Percentiles rank a stretch among this genome's conserved stretches.
These are phyloP conservation scores for Puffinus mauretanicus DNA, from an alignment of 2,113 vertebrate genomes.

Conservation along the genomic window DNA sequence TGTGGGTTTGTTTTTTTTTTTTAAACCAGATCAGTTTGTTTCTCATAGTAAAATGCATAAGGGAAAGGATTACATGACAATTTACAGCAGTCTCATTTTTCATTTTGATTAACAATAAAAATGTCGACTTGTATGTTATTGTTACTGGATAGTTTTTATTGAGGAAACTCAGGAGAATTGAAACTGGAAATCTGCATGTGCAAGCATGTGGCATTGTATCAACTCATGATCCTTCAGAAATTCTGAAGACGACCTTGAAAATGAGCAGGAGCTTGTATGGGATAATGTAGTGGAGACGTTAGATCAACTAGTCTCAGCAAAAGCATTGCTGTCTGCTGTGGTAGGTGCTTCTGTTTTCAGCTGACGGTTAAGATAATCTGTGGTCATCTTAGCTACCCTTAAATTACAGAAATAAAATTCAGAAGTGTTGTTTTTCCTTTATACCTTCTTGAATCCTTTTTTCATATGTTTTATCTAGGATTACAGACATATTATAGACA, in stretches of 20 bases:
- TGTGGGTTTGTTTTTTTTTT: neutral
- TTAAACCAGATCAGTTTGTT: neutral
- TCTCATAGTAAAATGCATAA: neutral
- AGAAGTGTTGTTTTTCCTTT: neutral
- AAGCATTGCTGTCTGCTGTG: neutral
- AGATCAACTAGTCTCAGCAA: neutral
- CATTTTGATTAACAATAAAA: neutral
- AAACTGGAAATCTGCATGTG: neutral
- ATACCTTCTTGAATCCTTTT: neutral
- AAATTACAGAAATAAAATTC: neutral
- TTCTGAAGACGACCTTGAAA: neutral
- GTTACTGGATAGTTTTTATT: neutral
- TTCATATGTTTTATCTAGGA: conserved; percentile 76
- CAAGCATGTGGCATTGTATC: neutral
- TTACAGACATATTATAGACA: conserved; percentile 90
- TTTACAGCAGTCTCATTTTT: neutral
- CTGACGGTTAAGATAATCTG: neutral
- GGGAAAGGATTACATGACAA: neutral
- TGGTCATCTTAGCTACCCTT: neutral
- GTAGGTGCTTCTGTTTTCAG: neutral
- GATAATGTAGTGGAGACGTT: neutral
- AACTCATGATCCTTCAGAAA: neutral
- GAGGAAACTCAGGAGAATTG: neutral
- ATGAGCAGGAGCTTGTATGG: neutral
- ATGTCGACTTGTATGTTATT: neutral